Evolutionary conservation across 2,888 invertebrate genomes (phyloP).

Genomic region (Athalia cordata): DNA sequence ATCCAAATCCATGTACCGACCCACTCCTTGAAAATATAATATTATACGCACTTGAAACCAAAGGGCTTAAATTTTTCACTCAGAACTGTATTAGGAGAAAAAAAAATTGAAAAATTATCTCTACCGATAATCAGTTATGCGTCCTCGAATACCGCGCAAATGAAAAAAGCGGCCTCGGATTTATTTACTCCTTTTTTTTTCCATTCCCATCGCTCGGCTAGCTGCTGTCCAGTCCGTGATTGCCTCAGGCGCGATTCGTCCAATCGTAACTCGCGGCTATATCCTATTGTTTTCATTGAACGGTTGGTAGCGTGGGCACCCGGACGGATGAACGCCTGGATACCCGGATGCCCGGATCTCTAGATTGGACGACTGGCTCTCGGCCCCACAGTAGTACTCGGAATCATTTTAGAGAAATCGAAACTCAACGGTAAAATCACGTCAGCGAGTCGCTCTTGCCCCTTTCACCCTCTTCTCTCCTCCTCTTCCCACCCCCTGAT

Average conservation of each 20-base stretch:
- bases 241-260: conserved; percentile 46
- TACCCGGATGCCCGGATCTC: conserved; percentile 36
- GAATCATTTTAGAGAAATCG: conserved; percentile 53
- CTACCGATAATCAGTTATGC: no score
- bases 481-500: no score
- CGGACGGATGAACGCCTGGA: conserved; percentile 15
- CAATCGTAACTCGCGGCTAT: not conserved
- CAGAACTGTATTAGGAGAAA: no score
- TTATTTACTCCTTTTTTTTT: not conserved
- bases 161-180: no score
- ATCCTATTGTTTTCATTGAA: conserved; percentile 49
- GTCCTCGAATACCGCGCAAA: no score
- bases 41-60: no score
- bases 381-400: conserved; percentile 30
- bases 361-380: conserved; percentile 47
- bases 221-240: conserved; percentile 38
- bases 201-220: not conserved
- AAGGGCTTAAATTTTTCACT: no score
- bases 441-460: not conserved
- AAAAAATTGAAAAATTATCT: no score
- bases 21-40: no score
- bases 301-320: conserved; percentile 41
- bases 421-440: conserved; percentile 21
- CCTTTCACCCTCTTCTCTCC: no score
- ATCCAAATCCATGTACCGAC: no score